Conservation (phyloP, 2,888 invertebrate genomes). For the Stenolophus ochropezus region DNA sequence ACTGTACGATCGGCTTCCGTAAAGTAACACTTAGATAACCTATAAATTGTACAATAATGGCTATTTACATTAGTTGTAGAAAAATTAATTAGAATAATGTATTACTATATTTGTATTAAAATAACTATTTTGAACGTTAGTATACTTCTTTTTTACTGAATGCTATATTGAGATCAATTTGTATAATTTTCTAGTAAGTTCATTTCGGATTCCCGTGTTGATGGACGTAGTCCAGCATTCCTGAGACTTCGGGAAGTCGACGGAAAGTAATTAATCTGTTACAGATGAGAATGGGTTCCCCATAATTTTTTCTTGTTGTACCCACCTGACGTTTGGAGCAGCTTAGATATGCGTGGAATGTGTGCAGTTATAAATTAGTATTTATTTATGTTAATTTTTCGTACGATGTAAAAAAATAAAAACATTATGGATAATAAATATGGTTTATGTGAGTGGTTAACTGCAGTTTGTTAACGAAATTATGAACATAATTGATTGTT, state of each 20-base stretch:
- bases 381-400: constrained; percentile 56
- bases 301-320: constrained; percentile 27
- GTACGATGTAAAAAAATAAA: constrained; percentile 38
- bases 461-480: constrained; percentile 27
- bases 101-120: no score
- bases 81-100: no score
- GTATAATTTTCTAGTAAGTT: not conserved
- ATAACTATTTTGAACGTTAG: no score
- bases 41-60: no score
- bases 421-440: constrained; percentile 40
- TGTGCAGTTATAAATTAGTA: constrained; percentile 52
- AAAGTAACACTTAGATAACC: no score
- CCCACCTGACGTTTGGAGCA: constrained; percentile 41
- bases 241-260: constrained; percentile 46
- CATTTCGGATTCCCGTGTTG: not conserved
- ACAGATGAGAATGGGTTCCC: constrained; percentile 49
- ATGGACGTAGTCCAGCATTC: constrained; percentile 40
- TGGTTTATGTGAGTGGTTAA: constrained; percentile 44
- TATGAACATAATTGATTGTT: constrained; percentile 43
- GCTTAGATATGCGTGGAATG: constrained; percentile 48
- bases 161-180: not conserved
- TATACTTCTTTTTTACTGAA: not conserved
- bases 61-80: no score
- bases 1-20: no score
- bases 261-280: constrained; percentile 51